Percentiles rank a stretch among this genome's conserved stretches.
phyloP scores from a whole-genome alignment of 2,113 vertebrate genomes.

The Acrocephalus kingi region DNA sequence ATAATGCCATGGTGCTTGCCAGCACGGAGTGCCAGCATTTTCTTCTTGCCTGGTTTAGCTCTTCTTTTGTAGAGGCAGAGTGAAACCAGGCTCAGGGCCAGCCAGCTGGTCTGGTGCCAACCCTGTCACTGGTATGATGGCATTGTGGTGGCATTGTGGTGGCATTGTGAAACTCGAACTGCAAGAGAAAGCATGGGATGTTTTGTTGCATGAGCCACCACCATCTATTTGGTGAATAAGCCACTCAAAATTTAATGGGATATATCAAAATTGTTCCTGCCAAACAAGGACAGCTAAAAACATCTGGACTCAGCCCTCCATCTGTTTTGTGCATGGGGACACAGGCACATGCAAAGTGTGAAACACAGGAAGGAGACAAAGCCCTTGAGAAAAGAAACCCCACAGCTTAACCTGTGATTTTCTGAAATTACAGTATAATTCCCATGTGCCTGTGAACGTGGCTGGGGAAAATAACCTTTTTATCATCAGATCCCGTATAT shows the following conservation, averaged over 20 bases:
- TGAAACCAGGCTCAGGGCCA: not conserved
- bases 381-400: not conserved
- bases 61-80: not conserved
- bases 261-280: not conserved
- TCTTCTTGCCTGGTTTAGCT: not conserved
- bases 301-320: not conserved
- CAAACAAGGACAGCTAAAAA: not conserved
- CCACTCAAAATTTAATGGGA: not conserved
- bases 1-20: not conserved
- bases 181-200: fast-evolving
- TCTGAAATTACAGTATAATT: not conserved
- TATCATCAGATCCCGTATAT: fast-evolving
- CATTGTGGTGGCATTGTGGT: not conserved
- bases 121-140: not conserved
- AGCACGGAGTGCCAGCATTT: not conserved
- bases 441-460: not conserved
- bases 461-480: not conserved
- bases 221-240: not conserved
- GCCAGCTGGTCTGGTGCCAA: not conserved
- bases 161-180: not conserved
- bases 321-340: not conserved
- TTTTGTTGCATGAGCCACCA: not conserved
- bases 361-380: not conserved
- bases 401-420: not conserved
- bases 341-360: not conserved